Conservation (phyloP, 1,140 invertebrate species). For the Aleiodes sp. region DNA sequence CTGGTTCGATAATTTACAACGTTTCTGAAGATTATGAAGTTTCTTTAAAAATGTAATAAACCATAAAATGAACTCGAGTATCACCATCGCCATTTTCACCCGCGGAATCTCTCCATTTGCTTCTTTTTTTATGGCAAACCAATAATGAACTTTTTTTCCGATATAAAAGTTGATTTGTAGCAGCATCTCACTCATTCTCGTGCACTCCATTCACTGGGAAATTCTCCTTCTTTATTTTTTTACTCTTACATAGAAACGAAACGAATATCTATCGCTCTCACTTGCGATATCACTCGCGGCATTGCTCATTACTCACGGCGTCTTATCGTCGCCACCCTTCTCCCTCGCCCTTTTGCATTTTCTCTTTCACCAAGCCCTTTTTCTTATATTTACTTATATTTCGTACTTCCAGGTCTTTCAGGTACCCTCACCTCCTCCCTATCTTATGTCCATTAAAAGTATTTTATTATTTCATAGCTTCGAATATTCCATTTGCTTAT, state of each 20-base stretch:
- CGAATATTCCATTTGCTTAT: no score
- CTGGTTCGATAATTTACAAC: no score
- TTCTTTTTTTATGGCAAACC: constrained; percentile 61
- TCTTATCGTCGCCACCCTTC: constrained; percentile 39
- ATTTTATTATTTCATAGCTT: background rate
- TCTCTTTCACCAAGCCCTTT: background rate
- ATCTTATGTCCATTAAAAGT: background rate
- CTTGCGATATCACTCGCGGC: constrained; percentile 63
- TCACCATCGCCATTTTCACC: constrained; percentile 33
- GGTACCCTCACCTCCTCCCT: background rate
- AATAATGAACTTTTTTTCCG: constrained; percentile 65
- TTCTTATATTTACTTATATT: background rate
- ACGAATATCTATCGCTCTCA: constrained; percentile 56
- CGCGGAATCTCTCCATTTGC: constrained; percentile 39
- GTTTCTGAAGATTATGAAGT: no score
- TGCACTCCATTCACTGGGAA: constrained; percentile 37
- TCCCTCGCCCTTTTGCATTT: constrained; percentile 27
- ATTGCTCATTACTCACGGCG: constrained; percentile 60
- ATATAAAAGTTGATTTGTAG: constrained; percentile 65
- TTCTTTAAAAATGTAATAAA: no score
- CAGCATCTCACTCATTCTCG: constrained; percentile 46
- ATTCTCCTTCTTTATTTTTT: background rate
- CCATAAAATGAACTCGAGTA: no score
- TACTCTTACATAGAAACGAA: constrained; percentile 14
- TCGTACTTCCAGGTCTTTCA: background rate